Evolutionary conservation across 2,113 vertebrate species (phyloP), one percentile per base, ranked within the genome.

Genomic region (Prunella himalayana): DNA sequence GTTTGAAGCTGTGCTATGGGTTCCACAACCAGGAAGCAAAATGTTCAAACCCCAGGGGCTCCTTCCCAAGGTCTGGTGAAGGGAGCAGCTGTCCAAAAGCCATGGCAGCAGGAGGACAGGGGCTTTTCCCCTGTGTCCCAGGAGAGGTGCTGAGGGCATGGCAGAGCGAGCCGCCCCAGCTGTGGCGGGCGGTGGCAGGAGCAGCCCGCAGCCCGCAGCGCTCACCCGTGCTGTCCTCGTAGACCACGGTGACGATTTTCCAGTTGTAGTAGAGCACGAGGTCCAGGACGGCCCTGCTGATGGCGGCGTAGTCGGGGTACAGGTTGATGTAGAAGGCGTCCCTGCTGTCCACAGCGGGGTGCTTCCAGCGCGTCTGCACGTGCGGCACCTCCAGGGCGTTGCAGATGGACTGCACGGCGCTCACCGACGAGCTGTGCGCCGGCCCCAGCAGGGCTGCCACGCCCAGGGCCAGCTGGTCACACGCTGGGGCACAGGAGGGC

Each of bases 361-460:
- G 99, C 97, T 99, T 99, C 99, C 99, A 99, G 64, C 98, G 99
- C 1, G 99, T 99, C 98, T 99, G 99, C 93, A 99, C 98, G 96
- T 99, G 99, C 10, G 99, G 99, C 93, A 99, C 99, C 98, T 99
- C 99, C 30, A 99, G 98, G 31, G 99, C 99, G 10, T 99, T 99
- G 95, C 99, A 99, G 78, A 99, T 99, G 21, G 99, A 99, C 97
- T 99, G 99, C 71, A 99, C 99, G 0, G 99, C 99, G 0, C 99
- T 99, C 95, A 99, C 99, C 0, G 99, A 99, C 4, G 99, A 99
- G 96, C 99, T 99, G 97, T 99, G 99, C 17, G 99, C 98, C 3
- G 99, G 99, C 47, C 99, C 99, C 3, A 99, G 99, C 3, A 99
- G 98, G 3, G 99, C 99, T 3, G 99, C 99, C 27, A 99, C 99